Conservation (phyloP, 2,888 invertebrate genomes). For the Cephus rjabovi region DNA sequence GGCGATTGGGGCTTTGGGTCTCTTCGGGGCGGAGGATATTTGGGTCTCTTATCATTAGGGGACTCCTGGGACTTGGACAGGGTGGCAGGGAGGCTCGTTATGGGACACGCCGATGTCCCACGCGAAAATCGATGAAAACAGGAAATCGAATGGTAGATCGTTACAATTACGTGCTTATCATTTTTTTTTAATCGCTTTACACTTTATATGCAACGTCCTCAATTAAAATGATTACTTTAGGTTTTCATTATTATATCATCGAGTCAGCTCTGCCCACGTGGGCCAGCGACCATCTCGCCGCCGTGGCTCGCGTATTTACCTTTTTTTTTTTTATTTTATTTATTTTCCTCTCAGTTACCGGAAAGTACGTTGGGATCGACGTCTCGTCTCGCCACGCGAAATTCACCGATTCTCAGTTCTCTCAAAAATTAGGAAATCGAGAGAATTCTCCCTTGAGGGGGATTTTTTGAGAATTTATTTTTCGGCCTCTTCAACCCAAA, state of each 20-base stretch:
- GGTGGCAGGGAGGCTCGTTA: background rate
- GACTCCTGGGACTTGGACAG: background rate
- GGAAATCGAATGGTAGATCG: conserved; percentile 49
- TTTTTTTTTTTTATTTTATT: conserved; percentile 24
- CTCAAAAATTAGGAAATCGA: background rate
- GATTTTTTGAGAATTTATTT: background rate
- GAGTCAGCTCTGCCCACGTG: conserved; percentile 45
- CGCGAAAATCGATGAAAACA: conserved; percentile 60
- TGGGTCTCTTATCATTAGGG: conserved; percentile 11
- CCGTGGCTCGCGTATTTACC: conserved; percentile 40
- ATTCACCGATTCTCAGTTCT: background rate
- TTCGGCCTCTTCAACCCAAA: background rate
- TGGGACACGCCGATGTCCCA: conserved; percentile 41
- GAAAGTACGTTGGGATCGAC: background rate
- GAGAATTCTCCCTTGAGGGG: background rate
- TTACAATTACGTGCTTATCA: conserved; percentile 30
- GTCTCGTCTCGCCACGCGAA: conserved; percentile 22
- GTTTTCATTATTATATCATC: conserved; percentile 21
- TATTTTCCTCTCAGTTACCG: conserved; percentile 27
- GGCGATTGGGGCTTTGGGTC: conserved; percentile 35
- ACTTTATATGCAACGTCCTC: conserved; percentile 6
- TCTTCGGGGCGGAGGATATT: conserved; percentile 37
- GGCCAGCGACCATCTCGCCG: conserved; percentile 52
- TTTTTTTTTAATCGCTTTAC: conserved; percentile 13
- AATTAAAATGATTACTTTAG: conserved; percentile 18